Evolutionary conservation across 2,113 vertebrate genomes (phyloP).

Genomic region (Malurus alboscapulatus): DNA sequence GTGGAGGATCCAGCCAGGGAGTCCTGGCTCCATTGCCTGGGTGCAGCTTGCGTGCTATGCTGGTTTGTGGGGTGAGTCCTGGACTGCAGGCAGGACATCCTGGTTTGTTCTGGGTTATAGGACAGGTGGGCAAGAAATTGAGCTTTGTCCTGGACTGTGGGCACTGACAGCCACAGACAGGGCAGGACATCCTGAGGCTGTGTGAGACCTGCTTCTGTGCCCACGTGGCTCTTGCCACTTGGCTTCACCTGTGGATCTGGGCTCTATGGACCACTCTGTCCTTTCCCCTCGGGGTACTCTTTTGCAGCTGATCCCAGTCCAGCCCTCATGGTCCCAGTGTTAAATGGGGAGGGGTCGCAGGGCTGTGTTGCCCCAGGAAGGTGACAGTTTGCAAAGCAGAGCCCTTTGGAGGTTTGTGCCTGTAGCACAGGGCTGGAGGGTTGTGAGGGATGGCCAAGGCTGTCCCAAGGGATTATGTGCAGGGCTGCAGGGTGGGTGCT

Average conservation of each 20-base stretch:
- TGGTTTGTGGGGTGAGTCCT: neutral
- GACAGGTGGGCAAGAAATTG: neutral
- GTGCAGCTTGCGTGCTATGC: neutral
- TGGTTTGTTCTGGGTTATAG: accelerated
- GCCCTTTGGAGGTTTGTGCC: neutral
- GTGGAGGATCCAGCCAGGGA: neutral
- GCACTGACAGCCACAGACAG: neutral
- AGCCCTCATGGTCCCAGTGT: neutral
- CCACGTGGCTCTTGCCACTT: accelerated
- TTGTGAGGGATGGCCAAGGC: accelerated
- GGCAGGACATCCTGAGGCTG: neutral
- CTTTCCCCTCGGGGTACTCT: accelerated
- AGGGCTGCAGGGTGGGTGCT: neutral
- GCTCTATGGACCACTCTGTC: neutral
- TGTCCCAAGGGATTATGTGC: accelerated
- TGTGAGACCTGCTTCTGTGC: too few species aligned
- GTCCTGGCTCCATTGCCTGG: neutral
- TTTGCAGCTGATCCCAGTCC: neutral
- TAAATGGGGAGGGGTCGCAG: neutral
- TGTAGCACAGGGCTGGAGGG: neutral
- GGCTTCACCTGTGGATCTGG: neutral
- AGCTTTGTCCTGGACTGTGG: neutral
- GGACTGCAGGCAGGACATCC: accelerated
- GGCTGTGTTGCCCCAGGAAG: neutral
- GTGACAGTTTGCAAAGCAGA: neutral